phyloP scores from a whole-genome alignment of 2,888 invertebrate species.

The Phalera bucephala region DNA sequence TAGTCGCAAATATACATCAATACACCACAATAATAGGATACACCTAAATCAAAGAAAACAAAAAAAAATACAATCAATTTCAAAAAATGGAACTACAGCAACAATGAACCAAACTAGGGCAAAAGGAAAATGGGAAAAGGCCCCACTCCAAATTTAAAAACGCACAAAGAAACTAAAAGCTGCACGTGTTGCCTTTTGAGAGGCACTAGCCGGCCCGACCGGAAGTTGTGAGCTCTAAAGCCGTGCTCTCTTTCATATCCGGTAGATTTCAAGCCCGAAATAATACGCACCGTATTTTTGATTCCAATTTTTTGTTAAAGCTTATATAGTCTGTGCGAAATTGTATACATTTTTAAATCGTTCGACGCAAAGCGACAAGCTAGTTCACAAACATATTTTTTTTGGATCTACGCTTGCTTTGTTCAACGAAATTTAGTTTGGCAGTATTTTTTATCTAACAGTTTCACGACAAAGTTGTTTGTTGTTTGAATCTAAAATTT shows the following conservation, averaged over 20 bases:
- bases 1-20: too few species aligned
- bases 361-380: too few species aligned
- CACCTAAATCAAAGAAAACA: too few species aligned
- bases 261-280: constrained; percentile 44
- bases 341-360: too few species aligned
- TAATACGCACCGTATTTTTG: constrained; percentile 38
- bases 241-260: constrained; percentile 55
- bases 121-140: constrained; percentile 16
- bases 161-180: constrained; percentile 53
- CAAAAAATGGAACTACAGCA: neutral
- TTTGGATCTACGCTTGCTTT: too few species aligned
- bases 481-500: too few species aligned
- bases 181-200: constrained; percentile 55
- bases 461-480: too few species aligned
- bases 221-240: constrained; percentile 48
- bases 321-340: constrained; percentile 4
- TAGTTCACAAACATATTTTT: too few species aligned
- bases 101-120: constrained; percentile 15
- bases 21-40: too few species aligned
- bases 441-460: too few species aligned
- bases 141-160: constrained; percentile 42
- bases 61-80: neutral
- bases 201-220: constrained; percentile 35
- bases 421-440: too few species aligned
- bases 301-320: constrained; percentile 24